phyloP scores from a whole-genome alignment of 2,113 vertebrate species.

The Acrocephalus kingi region DNA sequence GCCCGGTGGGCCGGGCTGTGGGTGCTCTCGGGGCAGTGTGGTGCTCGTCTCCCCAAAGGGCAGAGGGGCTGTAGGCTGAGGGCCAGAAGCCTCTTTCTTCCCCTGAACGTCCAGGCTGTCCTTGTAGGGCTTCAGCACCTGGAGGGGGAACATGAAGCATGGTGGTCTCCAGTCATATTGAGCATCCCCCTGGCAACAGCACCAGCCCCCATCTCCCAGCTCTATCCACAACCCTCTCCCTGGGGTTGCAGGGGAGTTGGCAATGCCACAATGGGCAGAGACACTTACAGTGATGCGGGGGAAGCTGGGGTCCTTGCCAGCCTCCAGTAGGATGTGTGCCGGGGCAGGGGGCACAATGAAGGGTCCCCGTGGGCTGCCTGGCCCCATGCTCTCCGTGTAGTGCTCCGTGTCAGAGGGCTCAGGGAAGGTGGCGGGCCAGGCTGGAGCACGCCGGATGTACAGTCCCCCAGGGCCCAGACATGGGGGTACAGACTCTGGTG shows the following conservation, averaged over 20 bases:
- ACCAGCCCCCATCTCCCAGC: accelerated
- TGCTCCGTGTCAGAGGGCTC: slow-evolving; percentile 82
- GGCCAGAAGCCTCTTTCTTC: slow-evolving; percentile 10
- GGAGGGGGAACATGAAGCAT: not conserved
- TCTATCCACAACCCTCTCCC: not conserved
- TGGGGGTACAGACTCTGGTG: slow-evolving; percentile 69
- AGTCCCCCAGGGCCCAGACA: slow-evolving; percentile 80
- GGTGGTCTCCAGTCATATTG: not conserved
- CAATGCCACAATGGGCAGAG: accelerated
- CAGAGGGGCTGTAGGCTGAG: not conserved
- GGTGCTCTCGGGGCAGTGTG: slow-evolving; percentile 19
- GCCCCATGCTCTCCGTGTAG: slow-evolving; percentile 42
- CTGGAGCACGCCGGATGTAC: slow-evolving; percentile 71
- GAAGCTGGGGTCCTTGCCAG: slow-evolving; percentile 84
- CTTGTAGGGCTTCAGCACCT: slow-evolving; percentile 70
- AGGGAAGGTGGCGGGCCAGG: slow-evolving; percentile 66
- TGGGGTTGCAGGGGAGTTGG: not conserved
- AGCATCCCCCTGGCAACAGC: not conserved
- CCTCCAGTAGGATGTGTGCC: slow-evolving; percentile 82
- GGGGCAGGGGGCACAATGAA: slow-evolving; percentile 71
- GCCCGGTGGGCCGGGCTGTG: slow-evolving; percentile 33
- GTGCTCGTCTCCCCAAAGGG: not conserved
- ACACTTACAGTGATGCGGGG: slow-evolving; percentile 81
- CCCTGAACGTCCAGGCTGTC: slow-evolving; percentile 53
- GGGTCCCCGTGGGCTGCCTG: slow-evolving; percentile 80